Evolutionary conservation across 1,140 invertebrate species (phyloP), one percentile per base, ranked within the genome.

Genomic region (Gyrodactylus bullatarudis): DNA sequence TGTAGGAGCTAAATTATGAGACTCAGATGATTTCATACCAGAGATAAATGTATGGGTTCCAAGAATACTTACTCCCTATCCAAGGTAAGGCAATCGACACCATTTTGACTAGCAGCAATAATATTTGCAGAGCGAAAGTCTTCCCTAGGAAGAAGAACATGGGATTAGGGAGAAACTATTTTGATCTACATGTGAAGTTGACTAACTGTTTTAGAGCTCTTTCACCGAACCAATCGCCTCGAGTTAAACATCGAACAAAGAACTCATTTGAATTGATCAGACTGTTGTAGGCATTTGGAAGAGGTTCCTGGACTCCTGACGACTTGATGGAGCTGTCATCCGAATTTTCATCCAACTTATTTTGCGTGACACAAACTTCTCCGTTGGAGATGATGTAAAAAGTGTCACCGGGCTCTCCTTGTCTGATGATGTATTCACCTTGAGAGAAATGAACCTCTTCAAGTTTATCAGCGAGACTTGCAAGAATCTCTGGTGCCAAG

Each of bases 301-400:
- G 91, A n/a, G n/a, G n/a, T n/a, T n/a, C n/a, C n/a, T n/a, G n/a
- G n/a, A n/a, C n/a, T n/a, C n/a, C n/a, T n/a, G n/a, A n/a, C n/a
- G n/a, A n/a, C n/a, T n/a, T n/a, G n/a, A n/a, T n/a, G n/a, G n/a
- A n/a, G n/a, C n/a, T n/a, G 81, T 88, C 89, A n/a, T 86, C 85
- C 82, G 88, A 86, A 79, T 93, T 93, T 81, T 89, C 91, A 76
- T 90, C 93, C 77, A 98, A 97, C 75, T 98, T n/a, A 54, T 54
- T 54, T 54, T 54, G 34, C 34, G 91, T 95, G 1, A 95, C 91
- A 81, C n/a, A 22, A 20, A 72, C 71, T 82, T 88, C 86, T 79
- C 94, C 94, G 81, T 89, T 91, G 76, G 90, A 93, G 77, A 99
- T 97, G 75, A 99, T 97, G 82, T 94, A 99, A 85, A 99, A 99